phyloP scores from a whole-genome alignment of 1,140 invertebrate genomes.

The Drosophila saltans region DNA sequence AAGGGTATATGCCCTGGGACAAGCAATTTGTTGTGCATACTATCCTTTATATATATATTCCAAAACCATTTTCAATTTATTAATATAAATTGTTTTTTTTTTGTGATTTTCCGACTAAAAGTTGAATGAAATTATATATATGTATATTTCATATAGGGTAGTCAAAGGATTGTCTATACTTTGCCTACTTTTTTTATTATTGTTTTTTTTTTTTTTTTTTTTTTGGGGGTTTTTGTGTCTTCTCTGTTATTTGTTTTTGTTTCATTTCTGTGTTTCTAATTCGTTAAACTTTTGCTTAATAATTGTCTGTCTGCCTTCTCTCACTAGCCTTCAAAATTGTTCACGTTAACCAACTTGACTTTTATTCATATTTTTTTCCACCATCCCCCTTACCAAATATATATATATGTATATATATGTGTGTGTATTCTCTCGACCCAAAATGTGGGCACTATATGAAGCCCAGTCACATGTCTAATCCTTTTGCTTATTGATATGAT shows the following conservation, averaged over 20 bases:
- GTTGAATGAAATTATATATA: no score
- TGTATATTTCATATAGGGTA: no score
- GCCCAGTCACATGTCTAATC: constrained; percentile 78
- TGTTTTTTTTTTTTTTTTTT: background rate
- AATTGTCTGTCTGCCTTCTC: constrained; percentile 63
- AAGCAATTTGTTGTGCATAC: no score
- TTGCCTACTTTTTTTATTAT: background rate
- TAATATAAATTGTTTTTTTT: no score
- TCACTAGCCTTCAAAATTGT: background rate
- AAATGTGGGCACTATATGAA: constrained; percentile 41
- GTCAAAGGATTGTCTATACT: no score
- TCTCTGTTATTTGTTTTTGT: background rate
- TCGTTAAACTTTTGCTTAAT: constrained; percentile 81
- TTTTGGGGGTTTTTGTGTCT: background rate
- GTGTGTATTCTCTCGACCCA: constrained; percentile 31
- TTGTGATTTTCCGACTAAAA: no score
- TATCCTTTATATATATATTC: no score
- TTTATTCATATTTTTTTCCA: constrained; percentile 61
- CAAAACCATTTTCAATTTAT: no score
- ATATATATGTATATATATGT: constrained; percentile 38
- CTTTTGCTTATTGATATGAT: constrained; percentile 82
- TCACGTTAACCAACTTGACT: constrained; percentile 47
- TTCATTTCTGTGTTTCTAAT: constrained; percentile 67
- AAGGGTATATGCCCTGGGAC: no score
- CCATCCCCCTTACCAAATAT: constrained; percentile 29